These are phyloP conservation scores for Eristalinus aeneus DNA, from an alignment of 2,888 invertebrate genomes.

Conservation along the genomic window DNA sequence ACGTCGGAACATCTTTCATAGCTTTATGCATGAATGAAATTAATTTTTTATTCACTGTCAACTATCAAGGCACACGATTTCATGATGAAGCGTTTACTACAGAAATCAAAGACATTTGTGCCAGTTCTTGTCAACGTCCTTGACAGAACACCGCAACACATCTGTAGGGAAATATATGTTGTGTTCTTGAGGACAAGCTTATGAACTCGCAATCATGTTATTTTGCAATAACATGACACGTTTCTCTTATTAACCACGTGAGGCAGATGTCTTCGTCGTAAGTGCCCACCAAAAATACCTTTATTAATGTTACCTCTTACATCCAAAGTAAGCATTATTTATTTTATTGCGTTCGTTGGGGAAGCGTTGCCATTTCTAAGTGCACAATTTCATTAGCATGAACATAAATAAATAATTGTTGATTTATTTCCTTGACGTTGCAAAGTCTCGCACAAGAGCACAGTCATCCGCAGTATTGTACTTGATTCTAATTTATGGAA, in stretches of 20 bases:
- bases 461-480: not conserved
- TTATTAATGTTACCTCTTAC: conserved; percentile 15
- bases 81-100: not conserved
- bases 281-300: not conserved
- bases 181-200: not conserved
- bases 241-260: not conserved
- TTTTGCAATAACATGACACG: conserved; percentile 8
- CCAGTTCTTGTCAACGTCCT: not conserved
- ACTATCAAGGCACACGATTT: no score
- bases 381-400: conserved; percentile 13
- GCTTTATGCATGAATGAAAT: no score
- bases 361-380: not conserved
- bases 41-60: no score
- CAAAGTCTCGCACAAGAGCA: not conserved
- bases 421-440: not conserved
- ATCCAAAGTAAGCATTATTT: conserved; percentile 8
- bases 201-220: not conserved
- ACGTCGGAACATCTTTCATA: no score
- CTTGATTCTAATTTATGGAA: conserved; percentile 3
- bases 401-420: conserved; percentile 20
- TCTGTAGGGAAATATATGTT: not conserved
- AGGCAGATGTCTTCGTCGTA: not conserved
- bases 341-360: conserved; percentile 9
- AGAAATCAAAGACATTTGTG: not conserved
- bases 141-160: not conserved